Conservation (phyloP, 1,140 invertebrate species). For the Parapsyche elsis region DNA sequence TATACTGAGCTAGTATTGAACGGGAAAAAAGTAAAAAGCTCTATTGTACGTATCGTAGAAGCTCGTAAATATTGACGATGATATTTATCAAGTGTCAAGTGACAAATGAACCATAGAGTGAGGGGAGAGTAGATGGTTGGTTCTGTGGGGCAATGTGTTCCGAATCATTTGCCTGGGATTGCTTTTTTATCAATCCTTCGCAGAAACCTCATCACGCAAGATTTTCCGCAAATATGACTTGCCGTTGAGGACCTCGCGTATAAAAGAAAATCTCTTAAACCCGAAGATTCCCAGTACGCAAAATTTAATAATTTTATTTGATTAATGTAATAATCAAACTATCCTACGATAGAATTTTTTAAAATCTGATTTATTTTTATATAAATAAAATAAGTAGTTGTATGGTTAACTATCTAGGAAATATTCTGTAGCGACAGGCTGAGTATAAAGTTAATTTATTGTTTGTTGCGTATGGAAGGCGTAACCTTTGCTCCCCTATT, state of each 20-base stretch:
- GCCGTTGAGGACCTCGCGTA: neutral
- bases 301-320: too few species aligned
- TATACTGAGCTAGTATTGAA: too few species aligned
- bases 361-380: too few species aligned
- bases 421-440: neutral
- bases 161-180: conserved; percentile 39
- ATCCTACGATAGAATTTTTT: too few species aligned
- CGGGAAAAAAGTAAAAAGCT: too few species aligned
- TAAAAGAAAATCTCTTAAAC: neutral
- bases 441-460: conserved; percentile 3
- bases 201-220: conserved; percentile 24
- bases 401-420: too few species aligned
- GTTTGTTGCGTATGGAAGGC: neutral
- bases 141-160: conserved; percentile 33
- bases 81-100: conserved; percentile 43
- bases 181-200: conserved; percentile 38
- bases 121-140: neutral
- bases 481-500: neutral
- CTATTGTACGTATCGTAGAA: neutral
- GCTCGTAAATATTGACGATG: conserved; percentile 42
- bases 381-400: too few species aligned
- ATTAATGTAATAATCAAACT: too few species aligned
- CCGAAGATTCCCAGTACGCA: too few species aligned
- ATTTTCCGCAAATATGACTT: conserved; percentile 29
- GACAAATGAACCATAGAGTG: conserved; percentile 18